These are phyloP conservation scores for Volucella inflata DNA, from an alignment of 2,888 invertebrate species.

Conservation along the genomic window DNA sequence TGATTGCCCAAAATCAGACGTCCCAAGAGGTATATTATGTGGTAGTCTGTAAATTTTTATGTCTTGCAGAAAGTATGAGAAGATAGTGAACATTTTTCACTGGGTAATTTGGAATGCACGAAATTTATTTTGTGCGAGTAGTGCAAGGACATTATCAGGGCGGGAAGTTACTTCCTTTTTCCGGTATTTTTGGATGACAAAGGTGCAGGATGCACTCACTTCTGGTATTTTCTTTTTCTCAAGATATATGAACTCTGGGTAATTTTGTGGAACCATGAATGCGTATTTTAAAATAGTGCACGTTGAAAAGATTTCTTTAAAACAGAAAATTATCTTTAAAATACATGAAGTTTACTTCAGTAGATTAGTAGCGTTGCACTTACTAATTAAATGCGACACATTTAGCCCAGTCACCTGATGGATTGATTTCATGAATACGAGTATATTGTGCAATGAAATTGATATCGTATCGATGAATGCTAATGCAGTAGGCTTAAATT, in stretches of 20 bases:
- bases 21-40: background rate
- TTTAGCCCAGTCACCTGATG: too few relatives aligned
- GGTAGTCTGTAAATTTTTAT: conserved; percentile 16
- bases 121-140: background rate
- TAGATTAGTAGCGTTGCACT: too few relatives aligned
- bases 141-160: conserved; percentile 9
- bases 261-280: background rate
- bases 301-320: too few relatives aligned
- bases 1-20: background rate
- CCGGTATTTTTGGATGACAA: conserved; percentile 19
- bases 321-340: too few relatives aligned
- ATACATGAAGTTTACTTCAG: too few relatives aligned
- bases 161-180: conserved; percentile 42
- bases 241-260: background rate
- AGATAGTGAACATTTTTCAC: background rate
- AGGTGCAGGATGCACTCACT: conserved; percentile 35
- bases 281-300: too few relatives aligned
- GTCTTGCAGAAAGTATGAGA: background rate
- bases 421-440: too few relatives aligned
- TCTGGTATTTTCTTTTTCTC: conserved; percentile 12
- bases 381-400: too few relatives aligned
- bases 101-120: conserved; percentile 9
- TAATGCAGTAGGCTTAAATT: too few relatives aligned
- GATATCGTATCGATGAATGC: too few relatives aligned
- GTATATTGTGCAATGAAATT: too few relatives aligned